Conservation (phyloP, 1,140 invertebrate genomes). For the Wiebesia pumilae region DNA sequence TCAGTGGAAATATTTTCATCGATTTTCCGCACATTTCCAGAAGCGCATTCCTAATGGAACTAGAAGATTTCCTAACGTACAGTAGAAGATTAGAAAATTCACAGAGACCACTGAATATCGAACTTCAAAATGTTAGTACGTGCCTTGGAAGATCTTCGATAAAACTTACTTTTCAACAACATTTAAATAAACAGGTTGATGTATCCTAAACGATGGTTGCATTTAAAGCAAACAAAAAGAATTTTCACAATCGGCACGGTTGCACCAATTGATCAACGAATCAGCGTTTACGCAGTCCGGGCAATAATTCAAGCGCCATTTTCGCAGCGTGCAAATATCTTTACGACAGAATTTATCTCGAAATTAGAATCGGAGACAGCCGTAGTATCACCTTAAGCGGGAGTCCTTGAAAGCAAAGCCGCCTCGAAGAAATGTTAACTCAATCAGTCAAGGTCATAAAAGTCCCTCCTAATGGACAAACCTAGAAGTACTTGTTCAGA, state of each 20-base stretch:
- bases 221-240: neutral
- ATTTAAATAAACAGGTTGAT: neutral
- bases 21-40: too few species aligned
- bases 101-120: too few species aligned
- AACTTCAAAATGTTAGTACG: too few species aligned
- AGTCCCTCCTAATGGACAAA: slow-evolving; percentile 39
- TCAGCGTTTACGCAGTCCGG: neutral
- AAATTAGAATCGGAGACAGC: neutral
- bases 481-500: neutral
- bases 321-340: neutral
- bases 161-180: neutral
- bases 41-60: too few species aligned
- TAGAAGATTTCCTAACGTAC: too few species aligned
- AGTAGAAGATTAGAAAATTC: too few species aligned
- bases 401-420: neutral
- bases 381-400: neutral
- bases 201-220: neutral
- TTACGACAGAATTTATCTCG: slow-evolving; percentile 1
- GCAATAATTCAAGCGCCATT: neutral
- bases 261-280: neutral
- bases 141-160: too few species aligned
- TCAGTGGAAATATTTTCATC: too few species aligned
- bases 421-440: slow-evolving; percentile 43
- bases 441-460: slow-evolving; percentile 53
- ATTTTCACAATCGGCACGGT: neutral